Base-by-base conservation (phyloP, 2,888 invertebrate species). In the Cantharis nigra region DNA sequence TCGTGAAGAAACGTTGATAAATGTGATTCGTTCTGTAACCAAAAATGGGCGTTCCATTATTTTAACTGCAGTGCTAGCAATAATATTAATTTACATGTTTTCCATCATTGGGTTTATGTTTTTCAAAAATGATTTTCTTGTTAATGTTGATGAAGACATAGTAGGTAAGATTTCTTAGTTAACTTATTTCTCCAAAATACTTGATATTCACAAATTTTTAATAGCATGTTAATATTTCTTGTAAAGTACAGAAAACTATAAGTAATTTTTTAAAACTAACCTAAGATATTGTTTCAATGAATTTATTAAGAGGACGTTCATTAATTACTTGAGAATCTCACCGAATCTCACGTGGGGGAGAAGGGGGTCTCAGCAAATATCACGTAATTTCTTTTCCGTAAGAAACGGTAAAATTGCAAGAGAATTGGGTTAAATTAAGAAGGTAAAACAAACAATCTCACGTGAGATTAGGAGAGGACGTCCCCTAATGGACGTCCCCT, bases 61-160 rank as follows among this genome's bases (percentile, higher is more conserved):
- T 82, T 92, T 99, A 88, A 99, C 99, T 75, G 98, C 98, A 74
- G 96, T 99, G 16, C 91, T 99, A 87, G 99, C 98, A 81, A 92
- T 99, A 85, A 98, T 99, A 87, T 92, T 99, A 86, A 98, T 98
- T 85, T 99, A 99, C 90, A 94, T 98, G 91, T 99, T 99, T 91
- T 98, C 99, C 81, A 98, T 99, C 86, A 95, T 99, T 87, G 99
- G 99, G 65, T 99, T 96, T 90, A 95, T 99, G 92, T 98, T 98
- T 92, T 99, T 99, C 91, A 94, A 96, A 87, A 97, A 98, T 89
- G 99, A 99, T 90, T 99, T 99, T 89, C 91, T 98, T 76, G 94
- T 98, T 83, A 94, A 93, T 84, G 96, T 98, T 64, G 97, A 97
- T 85, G 91, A 91, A 76, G 92, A 92, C 79, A 80, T 87, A 75